A percentile compares a stretch with the other conserved stretches of the same genome.
phyloP scores from a whole-genome alignment of 2,113 vertebrate species.

The Callorhinus ursinus region DNA sequence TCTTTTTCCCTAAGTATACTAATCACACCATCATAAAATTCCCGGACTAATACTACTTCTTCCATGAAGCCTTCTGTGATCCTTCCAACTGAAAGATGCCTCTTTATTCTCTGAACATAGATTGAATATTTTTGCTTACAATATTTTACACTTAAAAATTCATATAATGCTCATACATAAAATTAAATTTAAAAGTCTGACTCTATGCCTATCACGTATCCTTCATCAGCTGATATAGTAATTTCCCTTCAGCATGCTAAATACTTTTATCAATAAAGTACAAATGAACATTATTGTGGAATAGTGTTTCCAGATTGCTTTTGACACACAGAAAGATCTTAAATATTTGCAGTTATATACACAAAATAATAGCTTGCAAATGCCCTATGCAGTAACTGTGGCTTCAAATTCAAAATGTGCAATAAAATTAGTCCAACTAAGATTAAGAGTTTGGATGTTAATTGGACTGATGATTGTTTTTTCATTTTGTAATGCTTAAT shows the following conservation, averaged over 20 bases:
- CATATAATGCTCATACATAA: neutral
- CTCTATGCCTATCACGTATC: neutral
- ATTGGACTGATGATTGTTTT: neutral
- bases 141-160: neutral
- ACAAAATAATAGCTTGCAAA: neutral
- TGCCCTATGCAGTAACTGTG: neutral
- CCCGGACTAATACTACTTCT: neutral
- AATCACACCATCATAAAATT: neutral
- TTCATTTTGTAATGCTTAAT: neutral
- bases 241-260: neutral
- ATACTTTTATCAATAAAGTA: neutral
- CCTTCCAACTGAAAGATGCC: neutral
- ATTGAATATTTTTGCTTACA: neutral
- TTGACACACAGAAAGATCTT: neutral
- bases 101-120: neutral
- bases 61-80: neutral
- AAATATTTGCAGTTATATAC: neutral
- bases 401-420: neutral
- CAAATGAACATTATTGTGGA: neutral
- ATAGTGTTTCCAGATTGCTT: neutral
- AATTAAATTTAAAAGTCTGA: neutral
- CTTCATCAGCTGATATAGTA: neutral
- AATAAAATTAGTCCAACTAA: neutral
- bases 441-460: neutral
- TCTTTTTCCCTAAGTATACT: neutral